phyloP scores from a whole-genome alignment of 1,140 invertebrate species.

The Cecropterus lyciades region DNA sequence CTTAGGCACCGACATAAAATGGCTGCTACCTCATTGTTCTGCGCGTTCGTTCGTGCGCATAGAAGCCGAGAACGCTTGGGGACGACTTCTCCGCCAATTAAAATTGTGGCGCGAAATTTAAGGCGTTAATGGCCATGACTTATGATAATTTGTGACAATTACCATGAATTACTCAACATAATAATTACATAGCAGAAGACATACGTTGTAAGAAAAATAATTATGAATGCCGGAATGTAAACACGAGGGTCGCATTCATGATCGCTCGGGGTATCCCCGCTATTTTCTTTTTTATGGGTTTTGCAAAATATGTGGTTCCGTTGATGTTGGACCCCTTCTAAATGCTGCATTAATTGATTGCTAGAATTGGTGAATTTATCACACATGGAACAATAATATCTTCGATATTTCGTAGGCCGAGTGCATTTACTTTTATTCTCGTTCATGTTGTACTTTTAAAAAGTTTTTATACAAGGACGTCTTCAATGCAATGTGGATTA shows the following conservation, averaged over 20 bases:
- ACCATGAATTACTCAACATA: constrained; percentile 51
- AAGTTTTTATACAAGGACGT: neutral
- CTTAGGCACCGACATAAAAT: constrained; percentile 85
- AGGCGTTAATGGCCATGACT: constrained; percentile 74
- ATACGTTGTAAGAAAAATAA: constrained; percentile 62
- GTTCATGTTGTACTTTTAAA: constrained; percentile 3
- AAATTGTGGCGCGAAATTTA: constrained; percentile 84
- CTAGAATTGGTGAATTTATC: constrained; percentile 68
- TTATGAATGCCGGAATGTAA: constrained; percentile 60
- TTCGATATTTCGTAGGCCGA: constrained; percentile 47
- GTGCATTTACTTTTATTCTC: neutral
- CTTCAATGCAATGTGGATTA: no score
- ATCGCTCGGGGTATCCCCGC: constrained; percentile 42
- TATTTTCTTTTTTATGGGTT: constrained; percentile 40
- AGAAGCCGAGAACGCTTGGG: constrained; percentile 84
- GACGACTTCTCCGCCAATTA: constrained; percentile 83
- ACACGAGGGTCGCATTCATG: constrained; percentile 47
- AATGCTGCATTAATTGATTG: constrained; percentile 71
- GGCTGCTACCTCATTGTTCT: constrained; percentile 85
- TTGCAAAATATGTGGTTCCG: constrained; percentile 55
- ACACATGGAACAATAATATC: constrained; percentile 65
- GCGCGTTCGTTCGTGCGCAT: constrained; percentile 84
- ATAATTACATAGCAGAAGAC: constrained; percentile 63
- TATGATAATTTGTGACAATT: constrained; percentile 57
- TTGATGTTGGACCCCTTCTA: constrained; percentile 68